Evolutionary conservation across 2,113 vertebrate genomes (phyloP).

Genomic region (Osmerus mordax): DNA sequence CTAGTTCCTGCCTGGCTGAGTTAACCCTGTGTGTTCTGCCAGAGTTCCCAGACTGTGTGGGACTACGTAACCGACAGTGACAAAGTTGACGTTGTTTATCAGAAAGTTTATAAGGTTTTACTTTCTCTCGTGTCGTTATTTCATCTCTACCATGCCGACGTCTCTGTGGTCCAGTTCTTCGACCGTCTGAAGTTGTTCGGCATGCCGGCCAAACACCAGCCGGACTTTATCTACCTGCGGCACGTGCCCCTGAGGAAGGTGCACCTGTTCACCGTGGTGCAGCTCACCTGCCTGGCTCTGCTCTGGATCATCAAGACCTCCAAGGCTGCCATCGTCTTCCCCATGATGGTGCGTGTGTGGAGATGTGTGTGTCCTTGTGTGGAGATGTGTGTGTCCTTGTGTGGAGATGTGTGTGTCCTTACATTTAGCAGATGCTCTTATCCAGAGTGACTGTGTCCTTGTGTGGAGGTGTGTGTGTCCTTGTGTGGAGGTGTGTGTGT

Average conservation of each 20-base stretch:
- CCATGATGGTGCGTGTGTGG: slow-evolving; percentile 88
- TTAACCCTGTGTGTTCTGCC: no score
- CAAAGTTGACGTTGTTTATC: neutral
- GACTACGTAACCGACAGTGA: no score
- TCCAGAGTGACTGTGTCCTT: neutral
- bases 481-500: neutral
- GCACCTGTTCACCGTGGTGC: slow-evolving; percentile 94
- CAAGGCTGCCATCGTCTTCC: slow-evolving; percentile 94
- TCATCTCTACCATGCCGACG: neutral
- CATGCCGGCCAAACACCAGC: slow-evolving; percentile 98
- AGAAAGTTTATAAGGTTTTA: neutral
- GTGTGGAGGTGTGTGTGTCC: neutral
- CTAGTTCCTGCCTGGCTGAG: no score
- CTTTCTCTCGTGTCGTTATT: neutral
- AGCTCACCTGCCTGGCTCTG: slow-evolving; percentile 88
- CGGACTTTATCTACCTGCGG: slow-evolving; percentile 97
- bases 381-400: no score
- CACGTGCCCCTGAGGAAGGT: slow-evolving; percentile 97
- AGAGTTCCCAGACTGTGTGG: no score
- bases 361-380: neutral
- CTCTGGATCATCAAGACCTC: slow-evolving; percentile 98
- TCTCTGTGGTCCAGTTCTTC: slow-evolving; percentile 78
- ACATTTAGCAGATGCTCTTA: no score
- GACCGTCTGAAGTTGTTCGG: slow-evolving; percentile 91
- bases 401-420: neutral